phyloP scores from a whole-genome alignment of 2,113 vertebrate genomes.

The Prionailurus viverrinus region DNA sequence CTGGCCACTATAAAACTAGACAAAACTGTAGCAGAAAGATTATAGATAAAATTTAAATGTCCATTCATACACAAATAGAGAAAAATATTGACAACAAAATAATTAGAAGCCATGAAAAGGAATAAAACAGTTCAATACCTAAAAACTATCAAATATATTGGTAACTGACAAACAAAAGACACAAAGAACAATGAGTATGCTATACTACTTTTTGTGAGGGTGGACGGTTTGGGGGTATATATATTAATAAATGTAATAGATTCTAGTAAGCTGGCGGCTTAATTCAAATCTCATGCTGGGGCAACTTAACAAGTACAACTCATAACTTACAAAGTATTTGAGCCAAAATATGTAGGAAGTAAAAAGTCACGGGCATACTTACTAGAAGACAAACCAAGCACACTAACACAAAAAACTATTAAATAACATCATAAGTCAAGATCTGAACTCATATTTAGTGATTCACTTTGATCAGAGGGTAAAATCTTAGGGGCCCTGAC shows the following conservation, averaged over 20 bases:
- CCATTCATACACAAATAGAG: not conserved
- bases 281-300: not conserved
- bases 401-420: not conserved
- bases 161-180: slow-evolving; percentile 5
- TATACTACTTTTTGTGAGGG: not conserved
- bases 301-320: not conserved
- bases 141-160: not conserved
- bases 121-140: not conserved
- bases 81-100: not conserved
- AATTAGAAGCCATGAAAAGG: not conserved
- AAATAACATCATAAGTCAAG: slow-evolving; percentile 1
- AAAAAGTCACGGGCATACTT: not conserved
- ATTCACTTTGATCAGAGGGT: not conserved
- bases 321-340: not conserved
- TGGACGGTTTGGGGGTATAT: not conserved
- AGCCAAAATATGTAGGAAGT: not conserved
- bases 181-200: not conserved
- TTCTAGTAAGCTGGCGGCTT: not conserved
- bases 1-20: not conserved
- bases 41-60: not conserved
- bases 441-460: not conserved
- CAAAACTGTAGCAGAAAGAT: slow-evolving; percentile 14
- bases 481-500: not conserved
- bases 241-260: not conserved
- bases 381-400: not conserved